Conservation (phyloP, 2,888 invertebrate genomes). For the Trisateles emortualis region DNA sequence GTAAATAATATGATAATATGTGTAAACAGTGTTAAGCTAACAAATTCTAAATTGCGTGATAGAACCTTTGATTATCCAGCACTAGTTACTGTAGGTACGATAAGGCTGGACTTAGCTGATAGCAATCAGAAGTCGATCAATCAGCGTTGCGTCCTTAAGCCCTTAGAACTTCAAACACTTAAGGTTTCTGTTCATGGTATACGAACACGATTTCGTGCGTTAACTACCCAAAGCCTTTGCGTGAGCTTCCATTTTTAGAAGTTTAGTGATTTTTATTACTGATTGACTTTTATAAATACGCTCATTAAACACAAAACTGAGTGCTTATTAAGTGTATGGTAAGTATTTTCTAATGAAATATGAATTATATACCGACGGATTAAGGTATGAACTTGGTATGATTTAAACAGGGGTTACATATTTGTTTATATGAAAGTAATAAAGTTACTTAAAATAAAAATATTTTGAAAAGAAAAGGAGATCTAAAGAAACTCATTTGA, state of each 20-base stretch:
- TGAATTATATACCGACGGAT: too few species aligned
- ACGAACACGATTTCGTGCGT: slow-evolving; percentile 31
- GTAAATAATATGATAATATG: slow-evolving; percentile 26
- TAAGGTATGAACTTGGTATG: too few species aligned
- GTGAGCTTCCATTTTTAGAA: slow-evolving; percentile 34
- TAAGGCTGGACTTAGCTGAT: slow-evolving; percentile 2
- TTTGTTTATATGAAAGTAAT: too few species aligned
- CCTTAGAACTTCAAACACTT: slow-evolving; percentile 33
- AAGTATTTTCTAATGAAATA: not conserved
- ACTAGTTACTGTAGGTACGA: not conserved
- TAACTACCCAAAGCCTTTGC: slow-evolving; percentile 34
- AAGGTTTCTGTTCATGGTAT: slow-evolving; percentile 19
- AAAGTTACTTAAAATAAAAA: too few species aligned
- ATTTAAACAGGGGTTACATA: too few species aligned
- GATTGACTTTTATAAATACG: not conserved
- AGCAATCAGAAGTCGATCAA: slow-evolving; percentile 24
- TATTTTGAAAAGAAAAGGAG: too few species aligned
- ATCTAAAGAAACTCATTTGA: too few species aligned
- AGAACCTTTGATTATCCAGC: too few species aligned
- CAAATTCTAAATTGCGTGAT: slow-evolving; percentile 6
- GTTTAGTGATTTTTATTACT: slow-evolving; percentile 12
- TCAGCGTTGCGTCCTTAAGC: slow-evolving; percentile 2
- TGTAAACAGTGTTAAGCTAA: slow-evolving; percentile 1
- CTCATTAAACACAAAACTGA: not conserved
- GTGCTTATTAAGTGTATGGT: too few species aligned